A percentile compares a stretch with the other conserved stretches of the same genome.
Evolutionary conservation across 1,140 invertebrate genomes (phyloP).

Genomic region (Acromyrmex charruanus): DNA sequence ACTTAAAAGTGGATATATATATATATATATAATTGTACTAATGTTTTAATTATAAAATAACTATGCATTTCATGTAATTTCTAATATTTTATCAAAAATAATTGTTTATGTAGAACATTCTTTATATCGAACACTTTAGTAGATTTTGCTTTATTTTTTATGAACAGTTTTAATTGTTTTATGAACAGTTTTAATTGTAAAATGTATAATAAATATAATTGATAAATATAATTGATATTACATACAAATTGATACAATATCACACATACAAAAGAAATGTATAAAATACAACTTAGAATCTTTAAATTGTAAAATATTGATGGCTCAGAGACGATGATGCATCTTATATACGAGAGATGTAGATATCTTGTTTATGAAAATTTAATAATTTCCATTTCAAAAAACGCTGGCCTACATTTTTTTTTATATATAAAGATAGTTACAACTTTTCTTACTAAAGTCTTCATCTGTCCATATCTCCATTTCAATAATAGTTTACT

Average conservation of each 20-base stretch:
- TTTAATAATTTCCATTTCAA: background rate
- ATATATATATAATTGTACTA: background rate
- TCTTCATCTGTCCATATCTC: conserved; percentile 42
- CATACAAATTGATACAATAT: background rate
- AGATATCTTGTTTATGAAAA: background rate
- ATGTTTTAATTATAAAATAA: background rate
- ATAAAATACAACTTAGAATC: background rate
- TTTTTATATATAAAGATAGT: background rate
- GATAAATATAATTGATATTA: background rate
- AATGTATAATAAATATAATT: background rate
- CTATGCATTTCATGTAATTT: background rate
- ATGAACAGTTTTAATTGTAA: background rate
- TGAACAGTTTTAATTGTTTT: no score
- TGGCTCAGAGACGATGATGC: background rate
- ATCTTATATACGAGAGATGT: no score
- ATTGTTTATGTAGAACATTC: background rate
- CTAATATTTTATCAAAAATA: background rate
- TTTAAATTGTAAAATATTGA: conserved; percentile 10
- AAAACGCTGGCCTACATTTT: conserved; percentile 34
- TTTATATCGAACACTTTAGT: background rate
- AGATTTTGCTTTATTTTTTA: background rate
- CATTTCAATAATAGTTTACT: conserved; percentile 56
- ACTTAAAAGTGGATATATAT: background rate
- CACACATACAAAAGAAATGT: background rate
- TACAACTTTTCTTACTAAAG: conserved; percentile 34